These are phyloP conservation scores for honey bee (Apis mellifera) DNA, from an alignment of 1,140 invertebrate species.

Conservation along the genomic window DNA sequence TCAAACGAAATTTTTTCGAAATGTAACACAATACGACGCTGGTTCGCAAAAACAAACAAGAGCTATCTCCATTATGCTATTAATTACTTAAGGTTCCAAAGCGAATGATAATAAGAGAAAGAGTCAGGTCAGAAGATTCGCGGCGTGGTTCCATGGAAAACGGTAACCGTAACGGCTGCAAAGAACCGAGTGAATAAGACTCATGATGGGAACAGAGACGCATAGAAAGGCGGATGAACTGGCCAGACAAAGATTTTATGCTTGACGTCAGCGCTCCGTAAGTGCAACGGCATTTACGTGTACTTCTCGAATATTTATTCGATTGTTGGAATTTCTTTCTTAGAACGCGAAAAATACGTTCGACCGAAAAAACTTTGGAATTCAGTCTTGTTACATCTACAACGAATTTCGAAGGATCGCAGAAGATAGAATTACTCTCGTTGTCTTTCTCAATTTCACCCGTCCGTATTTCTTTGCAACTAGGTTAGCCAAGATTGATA, in stretches of 20 bases:
- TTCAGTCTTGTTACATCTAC: neutral
- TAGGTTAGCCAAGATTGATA: constrained; percentile 31
- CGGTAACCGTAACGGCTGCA: constrained; percentile 49
- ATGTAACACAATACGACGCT: neutral
- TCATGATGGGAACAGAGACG: neutral
- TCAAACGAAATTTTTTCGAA: neutral
- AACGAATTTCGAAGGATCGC: too few species aligned
- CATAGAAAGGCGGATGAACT: constrained; percentile 42
- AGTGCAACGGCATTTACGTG: neutral
- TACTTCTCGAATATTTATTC: constrained; percentile 28
- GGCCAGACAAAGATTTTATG: constrained; percentile 39
- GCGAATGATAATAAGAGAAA: constrained; percentile 19
- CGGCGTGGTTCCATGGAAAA: constrained; percentile 40
- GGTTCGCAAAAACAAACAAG: constrained; percentile 19
- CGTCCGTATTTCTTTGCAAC: neutral
- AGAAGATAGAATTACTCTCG: neutral
- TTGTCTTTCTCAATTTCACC: neutral
- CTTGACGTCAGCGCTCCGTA: constrained; percentile 24
- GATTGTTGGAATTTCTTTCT: neutral
- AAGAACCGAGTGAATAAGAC: neutral
- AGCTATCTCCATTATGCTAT: constrained; percentile 44
- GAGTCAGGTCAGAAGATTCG: constrained; percentile 19
- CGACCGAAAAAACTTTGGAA: neutral
- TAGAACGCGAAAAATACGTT: constrained; percentile 13
- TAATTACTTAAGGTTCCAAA: constrained; percentile 40